Base-by-base conservation (phyloP, 2,113 vertebrate species). In the Ceyx cyanopectus region DNA sequence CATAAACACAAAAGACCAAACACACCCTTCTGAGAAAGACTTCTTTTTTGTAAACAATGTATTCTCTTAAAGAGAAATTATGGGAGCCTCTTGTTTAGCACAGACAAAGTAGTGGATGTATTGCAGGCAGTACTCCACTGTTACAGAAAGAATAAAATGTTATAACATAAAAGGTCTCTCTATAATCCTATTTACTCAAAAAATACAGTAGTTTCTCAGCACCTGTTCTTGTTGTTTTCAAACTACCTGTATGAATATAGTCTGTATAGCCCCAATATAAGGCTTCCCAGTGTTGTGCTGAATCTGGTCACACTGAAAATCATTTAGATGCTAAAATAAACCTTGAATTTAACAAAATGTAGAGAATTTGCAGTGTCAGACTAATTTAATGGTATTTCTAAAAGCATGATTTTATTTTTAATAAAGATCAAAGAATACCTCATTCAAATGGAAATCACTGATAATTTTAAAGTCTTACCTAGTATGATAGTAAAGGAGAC, bases 391-490 rank as follows among this genome's bases (percentile, higher is more conserved):
- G 74, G 26, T 46, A 53, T 69, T 73, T 93, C 54, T 66, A 76
- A 89, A 94, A 90, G 4, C 88, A 91, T 60, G 90, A 94, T 81
- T 85, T 74, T 51, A 53, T 40, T 65, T 48, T 65, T 69, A 15
- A 46, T n/a, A 66, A 87, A 84, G 56, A 73, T 61, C 8, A 79
- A 91, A 95, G 30, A 80, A 43, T 7, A 2, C 10, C 84, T 73
- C 19, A 95, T 97, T 96, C 67, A 96, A 67, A 74, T 84, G 56
- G 54, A 96, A 96, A 93, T 91, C 46, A 75, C 37, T 88, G 77
- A 27, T 89, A 74, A 81, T 75, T 68, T 93, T 63, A 4, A 87
- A 92, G 60, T 81, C 57, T 78, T 81, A 85, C 83, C 75, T 92
- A 69, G 61, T 37, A 51, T 69, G 65, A 68, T 26, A 78, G 66